phyloP scores from a whole-genome alignment of 2,113 vertebrate species.

The Prinia subflava region DNA sequence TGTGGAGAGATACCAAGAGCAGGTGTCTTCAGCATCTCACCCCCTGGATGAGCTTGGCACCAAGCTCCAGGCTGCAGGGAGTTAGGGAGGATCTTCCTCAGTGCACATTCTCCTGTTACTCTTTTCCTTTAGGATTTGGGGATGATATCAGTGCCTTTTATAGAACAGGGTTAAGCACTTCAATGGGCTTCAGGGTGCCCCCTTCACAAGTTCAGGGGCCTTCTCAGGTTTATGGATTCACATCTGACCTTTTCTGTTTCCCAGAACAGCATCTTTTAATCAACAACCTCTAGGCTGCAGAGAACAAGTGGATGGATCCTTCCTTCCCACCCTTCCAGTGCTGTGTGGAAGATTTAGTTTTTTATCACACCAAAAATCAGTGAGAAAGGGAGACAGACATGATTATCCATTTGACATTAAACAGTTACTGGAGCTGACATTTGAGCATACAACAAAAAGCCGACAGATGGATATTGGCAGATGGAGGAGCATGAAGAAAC shows the following conservation, averaged over 20 bases:
- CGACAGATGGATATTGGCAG: constrained; percentile 66
- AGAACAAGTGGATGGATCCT: neutral
- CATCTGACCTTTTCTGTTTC: constrained; percentile 54
- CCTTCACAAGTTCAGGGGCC: constrained; percentile 16
- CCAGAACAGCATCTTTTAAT: constrained; percentile 49
- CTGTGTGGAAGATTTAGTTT: neutral
- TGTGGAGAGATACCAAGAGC: neutral
- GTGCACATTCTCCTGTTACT: neutral
- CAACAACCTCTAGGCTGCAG: neutral
- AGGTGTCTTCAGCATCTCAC: neutral
- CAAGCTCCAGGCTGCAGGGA: neutral
- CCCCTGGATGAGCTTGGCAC: neutral
- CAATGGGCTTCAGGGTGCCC: neutral
- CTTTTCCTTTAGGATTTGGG: constrained; percentile 42
- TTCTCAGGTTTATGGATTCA: constrained; percentile 56
- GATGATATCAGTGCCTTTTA: constrained; percentile 36
- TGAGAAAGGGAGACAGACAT: constrained; percentile 13
- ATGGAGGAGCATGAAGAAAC: constrained; percentile 59
- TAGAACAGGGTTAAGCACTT: neutral
- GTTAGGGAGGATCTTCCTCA: neutral
- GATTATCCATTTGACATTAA: constrained; percentile 51
- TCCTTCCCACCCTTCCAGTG: neutral
- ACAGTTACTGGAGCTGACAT: constrained; percentile 53
- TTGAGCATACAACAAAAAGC: constrained; percentile 52
- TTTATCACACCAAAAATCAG: neutral